Base-by-base conservation (phyloP, 2,797 vertebrate species). In the Anabacerthia variegaticeps region DNA sequence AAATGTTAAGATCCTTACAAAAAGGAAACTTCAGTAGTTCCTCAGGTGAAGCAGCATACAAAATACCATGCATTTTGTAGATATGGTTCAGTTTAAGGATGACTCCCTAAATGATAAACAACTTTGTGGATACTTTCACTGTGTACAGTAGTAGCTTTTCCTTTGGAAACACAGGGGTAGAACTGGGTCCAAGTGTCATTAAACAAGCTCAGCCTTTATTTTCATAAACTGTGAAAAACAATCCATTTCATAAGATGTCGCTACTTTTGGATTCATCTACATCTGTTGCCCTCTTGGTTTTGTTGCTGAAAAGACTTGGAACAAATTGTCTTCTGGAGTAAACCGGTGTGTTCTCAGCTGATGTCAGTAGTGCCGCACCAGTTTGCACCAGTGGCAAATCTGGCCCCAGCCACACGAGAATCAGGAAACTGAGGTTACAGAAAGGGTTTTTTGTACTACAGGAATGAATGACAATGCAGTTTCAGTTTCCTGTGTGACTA, bases 351-450 rank as follows among this genome's bases (percentile, higher is more conserved):
- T 1, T 56, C 77, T 89, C 93, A 89, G 89, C 67, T 90, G 76
- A 91, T 75, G 76, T 73, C 65, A 73, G 79, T 43, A 69, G 59
- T 8, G 43, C 76, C 36, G 43, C 15, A 34, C 82, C 63, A 69
- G 89, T 93, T 88, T 93, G 92, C 63, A 82, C 72, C 78, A 87
- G 84, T 49, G 68, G 89, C 91, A 93, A 94, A 94, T 93, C 91
- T 93, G 92, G 59, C 85, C 39, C 62, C 85, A 88, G 88, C 76
- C 83, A 85, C 88, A 76, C 3, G 0, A 90, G 91, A 97, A 94
- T 96, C 95, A 95, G 96, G 96, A 97, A 95, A 89, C 41, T 94
- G 95, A 95, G 96, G 96, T 95, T 94, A 96, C 77, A 90, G 59
- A 79, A 91, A 92, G 80, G 91, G 77, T 26, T 95, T 90, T 95